Base-by-base conservation (phyloP, 2,888 invertebrate genomes). In the Ophion ellenae region DNA sequence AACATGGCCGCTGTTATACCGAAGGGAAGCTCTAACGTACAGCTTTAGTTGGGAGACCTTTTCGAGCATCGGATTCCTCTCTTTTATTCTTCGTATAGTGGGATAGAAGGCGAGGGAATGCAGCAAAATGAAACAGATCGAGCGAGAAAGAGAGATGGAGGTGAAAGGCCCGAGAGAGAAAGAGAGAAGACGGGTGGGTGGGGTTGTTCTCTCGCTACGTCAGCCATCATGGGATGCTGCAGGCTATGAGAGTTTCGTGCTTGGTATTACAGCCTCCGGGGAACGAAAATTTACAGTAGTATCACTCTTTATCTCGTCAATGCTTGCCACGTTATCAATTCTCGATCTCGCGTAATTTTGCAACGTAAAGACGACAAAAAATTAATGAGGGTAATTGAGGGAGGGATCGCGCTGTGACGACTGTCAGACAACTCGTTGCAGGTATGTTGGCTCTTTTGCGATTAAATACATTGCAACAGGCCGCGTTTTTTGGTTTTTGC, bases 151-250 rank as follows among this genome's bases (percentile, higher is more conserved):
- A 78, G 66, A 85, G 76, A 83, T 81, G 24, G 79, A 81, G 81
- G 36, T 64, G 28, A 59, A 40, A 59, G 57, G 64, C 83, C 66
- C 81, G 82, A 80, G 76, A 82, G 24, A 73, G n/a, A 64, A 20
- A 32, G 61, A 67, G 81, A 75, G 67, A 81, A 64, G 74, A 80
- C 76, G 66, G 77, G 73, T 86, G 89, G 91, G 90, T 89, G 91
- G 90, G 89, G 89, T 89, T 89, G 75, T 66, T 77, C 74, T 74
- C 74, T 70, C 28, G 81, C 88, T 88, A 61, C 76, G 92, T 91
- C 92, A 90, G 93, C 93, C 92, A 93, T 93, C 90, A 93, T 93
- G 92, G 91, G 91, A 92, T 91, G 91, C 92, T 91, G 93, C 89
- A 86, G 89, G 88, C 88, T 89, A 70, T 73, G 79, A 81, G 86